A percentile compares a stretch with the other conserved stretches of the same genome.
Evolutionary conservation across 2,797 vertebrate species (phyloP).

Genomic region (Neosalanx taihuensis): DNA sequence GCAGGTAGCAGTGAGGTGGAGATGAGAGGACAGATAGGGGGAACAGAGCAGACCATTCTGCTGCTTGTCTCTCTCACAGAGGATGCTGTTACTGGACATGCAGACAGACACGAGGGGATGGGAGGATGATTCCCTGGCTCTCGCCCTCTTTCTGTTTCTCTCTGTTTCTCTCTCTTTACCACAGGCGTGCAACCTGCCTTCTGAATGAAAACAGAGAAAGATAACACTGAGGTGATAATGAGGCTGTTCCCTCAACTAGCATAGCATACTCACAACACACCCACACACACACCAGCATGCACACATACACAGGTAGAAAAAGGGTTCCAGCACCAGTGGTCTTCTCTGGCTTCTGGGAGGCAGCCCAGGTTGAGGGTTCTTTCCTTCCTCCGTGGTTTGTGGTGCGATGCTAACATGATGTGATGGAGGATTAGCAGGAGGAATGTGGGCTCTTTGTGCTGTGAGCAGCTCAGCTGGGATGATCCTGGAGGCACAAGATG

Average conservation of each 20-base stretch:
- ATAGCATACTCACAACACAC: conserved; percentile 7
- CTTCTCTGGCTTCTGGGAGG: not conserved
- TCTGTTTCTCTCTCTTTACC: conserved; percentile 31
- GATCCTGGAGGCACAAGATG: conserved; percentile 74
- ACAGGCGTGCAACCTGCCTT: conserved; percentile 56
- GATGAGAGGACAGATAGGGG: not conserved
- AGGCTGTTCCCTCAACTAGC: conserved; percentile 46
- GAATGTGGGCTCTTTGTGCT: conserved; percentile 94
- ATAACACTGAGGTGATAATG: conserved; percentile 67
- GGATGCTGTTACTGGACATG: not conserved
- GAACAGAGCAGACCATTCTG: not conserved
- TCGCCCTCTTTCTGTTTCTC: not conserved
- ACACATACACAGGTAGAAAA: not conserved
- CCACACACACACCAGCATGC: not conserved
- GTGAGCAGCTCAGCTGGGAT: conserved; percentile 89
- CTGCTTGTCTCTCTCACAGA: not conserved
- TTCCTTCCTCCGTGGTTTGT: conserved; percentile 95
- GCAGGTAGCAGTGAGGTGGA: not conserved
- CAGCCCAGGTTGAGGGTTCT: conserved; percentile 43
- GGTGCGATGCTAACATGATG: conserved; percentile 97
- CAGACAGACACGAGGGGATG: not conserved
- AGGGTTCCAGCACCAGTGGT: not conserved
- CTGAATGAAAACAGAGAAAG: conserved; percentile 64
- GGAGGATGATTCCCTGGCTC: not conserved
- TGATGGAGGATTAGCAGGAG: conserved; percentile 98